Percentiles rank a stretch among this genome's conserved stretches.
phyloP scores from a whole-genome alignment of 2,113 vertebrate genomes.

The Xiphophorus maculatus region DNA sequence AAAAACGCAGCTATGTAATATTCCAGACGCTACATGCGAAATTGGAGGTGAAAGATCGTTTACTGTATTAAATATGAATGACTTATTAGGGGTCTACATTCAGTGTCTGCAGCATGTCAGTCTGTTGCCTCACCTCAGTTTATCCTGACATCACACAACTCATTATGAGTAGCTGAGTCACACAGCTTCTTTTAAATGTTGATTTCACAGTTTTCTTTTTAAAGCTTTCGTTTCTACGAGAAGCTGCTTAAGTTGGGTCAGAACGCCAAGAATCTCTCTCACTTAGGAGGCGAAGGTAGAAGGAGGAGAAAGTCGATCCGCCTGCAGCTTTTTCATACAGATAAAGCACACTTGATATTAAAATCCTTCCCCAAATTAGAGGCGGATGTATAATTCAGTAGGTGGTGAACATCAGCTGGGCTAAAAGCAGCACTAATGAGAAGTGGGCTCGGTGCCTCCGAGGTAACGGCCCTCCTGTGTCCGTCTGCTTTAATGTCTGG shows the following conservation, averaged over 20 bases:
- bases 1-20: conserved; percentile 58
- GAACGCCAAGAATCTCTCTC: conserved; percentile 49
- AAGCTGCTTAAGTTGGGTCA: conserved; percentile 31
- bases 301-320: conserved; percentile 61
- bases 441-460: conserved; percentile 59
- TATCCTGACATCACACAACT: conserved; percentile 6
- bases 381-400: conserved; percentile 75
- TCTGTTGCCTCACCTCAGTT: not conserved
- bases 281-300: conserved; percentile 58
- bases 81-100: conserved; percentile 44
- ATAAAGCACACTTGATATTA: conserved; percentile 74
- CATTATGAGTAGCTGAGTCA: not conserved
- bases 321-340: conserved; percentile 58
- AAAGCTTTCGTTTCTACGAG: conserved; percentile 16
- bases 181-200: conserved; percentile 2
- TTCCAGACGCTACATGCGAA: conserved; percentile 37
- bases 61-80: conserved; percentile 69
- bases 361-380: conserved; percentile 74
- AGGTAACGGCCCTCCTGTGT: conserved; percentile 62
- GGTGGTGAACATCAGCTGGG: conserved; percentile 65
- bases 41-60: conserved; percentile 65
- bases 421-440: conserved; percentile 73
- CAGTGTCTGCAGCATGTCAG: conserved; percentile 2
- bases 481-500: conserved; percentile 37
- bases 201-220: conserved; percentile 12